Base-by-base conservation (phyloP, 2,797 vertebrate species). In the Oreortyx pictus region DNA sequence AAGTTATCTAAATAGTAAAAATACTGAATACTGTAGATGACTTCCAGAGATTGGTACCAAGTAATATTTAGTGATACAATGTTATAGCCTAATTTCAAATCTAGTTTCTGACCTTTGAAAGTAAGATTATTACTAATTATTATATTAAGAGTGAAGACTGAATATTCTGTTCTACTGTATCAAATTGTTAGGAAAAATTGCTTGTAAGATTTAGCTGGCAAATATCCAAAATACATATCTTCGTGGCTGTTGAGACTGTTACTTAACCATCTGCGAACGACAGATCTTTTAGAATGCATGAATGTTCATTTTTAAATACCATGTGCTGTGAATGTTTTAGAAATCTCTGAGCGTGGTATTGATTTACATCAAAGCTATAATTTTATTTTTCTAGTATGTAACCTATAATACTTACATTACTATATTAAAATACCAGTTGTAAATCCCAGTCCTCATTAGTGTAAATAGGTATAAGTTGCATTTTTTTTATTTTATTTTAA, bases 311-410 rank as follows among this genome's bases (percentile, higher is more conserved):
- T 75, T 39, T n/a, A 74, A 78, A 43, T 87, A n/a, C 8, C 46
- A 4, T 59, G 13, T 35, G 20, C 22, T 66, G 17, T 70, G 56
- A 31, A 23, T 35, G 52, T 12, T 56, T 49, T 59, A 46, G 41
- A 89, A 81, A 88, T 60, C 20, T 49, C 25, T 72, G 18, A 62
- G 17, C 68, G 23, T 72, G 14, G 4, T 49, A 17, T 33, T 72
- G 15, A 22, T 25, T 13, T 68, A 56, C 52, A 85, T 47, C 31
- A 81, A 82, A 91, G 8, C 11, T 61, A 6, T 27, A n/a, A 33
- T 57, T 89, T n/a, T 75, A 22, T 44, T 93, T 65, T 86, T 41
- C 29, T 88, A 29, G 66, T 50, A 64, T 37, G 60, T 73, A n/a
- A 52, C 9, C 11, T 71, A 3, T 66, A 46, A n/a, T 79, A 35